A percentile compares a stretch with the other conserved stretches of the same genome.
phyloP scores from a whole-genome alignment of 2,113 vertebrate genomes.

The Epinephelus moara region DNA sequence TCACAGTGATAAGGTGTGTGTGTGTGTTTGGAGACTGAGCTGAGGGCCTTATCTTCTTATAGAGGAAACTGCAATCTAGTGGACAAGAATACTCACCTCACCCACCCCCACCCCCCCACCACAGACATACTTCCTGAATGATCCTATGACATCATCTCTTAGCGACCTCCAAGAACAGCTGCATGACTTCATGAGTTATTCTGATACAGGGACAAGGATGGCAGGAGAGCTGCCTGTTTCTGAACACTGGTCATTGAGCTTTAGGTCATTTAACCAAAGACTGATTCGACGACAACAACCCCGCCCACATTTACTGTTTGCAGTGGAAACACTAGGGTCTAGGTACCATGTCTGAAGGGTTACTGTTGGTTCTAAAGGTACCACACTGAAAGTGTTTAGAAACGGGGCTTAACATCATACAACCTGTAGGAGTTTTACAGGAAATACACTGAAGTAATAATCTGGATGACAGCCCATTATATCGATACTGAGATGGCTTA shows the following conservation, averaged over 20 bases:
- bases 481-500: background rate
- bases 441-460: background rate
- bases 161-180: conserved; percentile 59
- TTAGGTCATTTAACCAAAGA: background rate
- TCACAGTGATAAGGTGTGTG: conserved; percentile 34
- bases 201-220: conserved; percentile 10
- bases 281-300: background rate
- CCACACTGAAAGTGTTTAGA: no score
- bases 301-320: no score
- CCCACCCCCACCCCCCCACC: background rate
- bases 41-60: conserved; percentile 39
- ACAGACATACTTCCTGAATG: conserved; percentile 55
- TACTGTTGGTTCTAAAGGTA: no score
- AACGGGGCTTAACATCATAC: background rate
- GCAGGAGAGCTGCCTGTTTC: background rate
- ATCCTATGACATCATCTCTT: conserved; percentile 70
- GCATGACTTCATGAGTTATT: conserved; percentile 66
- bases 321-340: no score
- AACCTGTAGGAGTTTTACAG: background rate
- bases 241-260: conserved; percentile 1
- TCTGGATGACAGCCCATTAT: background rate
- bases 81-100: conserved; percentile 48
- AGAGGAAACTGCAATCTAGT: conserved; percentile 35
- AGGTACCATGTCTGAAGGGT: no score
- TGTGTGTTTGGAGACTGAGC: conserved; percentile 20